A percentile compares a stretch with the other conserved stretches of the same genome.
Evolutionary conservation across 2,888 invertebrate species (phyloP).

Genomic region (Troides oblongomaculatus): DNA sequence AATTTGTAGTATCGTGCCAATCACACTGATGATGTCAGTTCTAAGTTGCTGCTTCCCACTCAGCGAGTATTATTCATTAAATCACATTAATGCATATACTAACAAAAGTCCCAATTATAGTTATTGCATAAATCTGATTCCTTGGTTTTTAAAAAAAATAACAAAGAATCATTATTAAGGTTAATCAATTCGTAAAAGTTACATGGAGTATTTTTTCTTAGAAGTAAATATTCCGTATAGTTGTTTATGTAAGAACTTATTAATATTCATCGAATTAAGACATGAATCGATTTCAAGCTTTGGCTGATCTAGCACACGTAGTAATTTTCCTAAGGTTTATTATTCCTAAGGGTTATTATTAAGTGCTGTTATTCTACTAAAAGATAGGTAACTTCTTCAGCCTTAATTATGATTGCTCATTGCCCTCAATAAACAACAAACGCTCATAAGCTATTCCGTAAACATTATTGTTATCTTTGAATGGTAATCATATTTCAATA

Average conservation of each 20-base stretch:
- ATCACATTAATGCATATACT: background rate
- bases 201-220: slow-evolving; percentile 3
- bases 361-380: background rate
- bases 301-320: background rate
- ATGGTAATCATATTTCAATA: background rate
- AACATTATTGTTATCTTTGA: background rate
- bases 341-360: background rate
- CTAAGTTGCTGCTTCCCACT: background rate
- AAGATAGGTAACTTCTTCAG: background rate
- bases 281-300: slow-evolving; percentile 2
- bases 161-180: slow-evolving; percentile 4
- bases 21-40: background rate
- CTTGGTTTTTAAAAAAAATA: background rate
- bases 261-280: slow-evolving; percentile 13
- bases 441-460: background rate
- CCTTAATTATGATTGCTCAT: background rate
- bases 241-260: slow-evolving; percentile 4
- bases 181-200: slow-evolving; percentile 19
- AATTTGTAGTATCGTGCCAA: no score
- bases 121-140: background rate
- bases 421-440: background rate
- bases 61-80: background rate
- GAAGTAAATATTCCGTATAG: slow-evolving; percentile 6
- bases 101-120: background rate
- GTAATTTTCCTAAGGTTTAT: background rate